phyloP scores from a whole-genome alignment of 2,888 invertebrate genomes.

The Polydrusus tereticollis region DNA sequence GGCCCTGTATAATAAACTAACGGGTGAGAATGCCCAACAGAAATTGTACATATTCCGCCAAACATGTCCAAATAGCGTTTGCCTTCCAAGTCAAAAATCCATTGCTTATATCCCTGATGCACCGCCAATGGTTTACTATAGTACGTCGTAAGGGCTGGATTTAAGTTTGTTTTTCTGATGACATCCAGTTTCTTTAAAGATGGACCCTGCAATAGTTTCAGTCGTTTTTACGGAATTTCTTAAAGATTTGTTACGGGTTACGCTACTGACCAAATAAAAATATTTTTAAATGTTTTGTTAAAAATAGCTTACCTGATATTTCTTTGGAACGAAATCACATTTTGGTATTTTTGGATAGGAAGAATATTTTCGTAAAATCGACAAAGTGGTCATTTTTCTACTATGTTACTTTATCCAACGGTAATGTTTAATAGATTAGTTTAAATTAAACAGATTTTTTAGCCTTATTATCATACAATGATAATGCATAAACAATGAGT shows the following conservation, averaged over 20 bases:
- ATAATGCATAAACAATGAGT: neutral
- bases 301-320: constrained; percentile 60
- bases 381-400: neutral
- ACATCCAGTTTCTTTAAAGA: constrained; percentile 67
- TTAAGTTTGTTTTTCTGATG: constrained; percentile 75
- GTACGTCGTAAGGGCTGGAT: constrained; percentile 79
- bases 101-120: constrained; percentile 91
- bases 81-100: constrained; percentile 90
- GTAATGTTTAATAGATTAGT: neutral
- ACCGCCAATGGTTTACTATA: constrained; percentile 89
- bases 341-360: constrained; percentile 48
- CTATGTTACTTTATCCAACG: neutral
- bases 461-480: neutral
- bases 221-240: no score
- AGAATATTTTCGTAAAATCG: neutral
- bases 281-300: neutral
- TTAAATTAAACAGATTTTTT: neutral
- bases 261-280: constrained; percentile 8
- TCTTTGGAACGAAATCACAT: constrained; percentile 62
- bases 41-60: constrained; percentile 97
- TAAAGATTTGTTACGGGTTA: no score
- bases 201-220: constrained; percentile 70
- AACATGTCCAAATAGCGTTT: constrained; percentile 94
- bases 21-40: constrained; percentile 98
- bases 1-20: constrained; percentile 70